Percentiles rank a stretch among this genome's conserved stretches.
Evolutionary conservation across 2,888 invertebrate species (phyloP).

Genomic region (Odontocerum albicorne): DNA sequence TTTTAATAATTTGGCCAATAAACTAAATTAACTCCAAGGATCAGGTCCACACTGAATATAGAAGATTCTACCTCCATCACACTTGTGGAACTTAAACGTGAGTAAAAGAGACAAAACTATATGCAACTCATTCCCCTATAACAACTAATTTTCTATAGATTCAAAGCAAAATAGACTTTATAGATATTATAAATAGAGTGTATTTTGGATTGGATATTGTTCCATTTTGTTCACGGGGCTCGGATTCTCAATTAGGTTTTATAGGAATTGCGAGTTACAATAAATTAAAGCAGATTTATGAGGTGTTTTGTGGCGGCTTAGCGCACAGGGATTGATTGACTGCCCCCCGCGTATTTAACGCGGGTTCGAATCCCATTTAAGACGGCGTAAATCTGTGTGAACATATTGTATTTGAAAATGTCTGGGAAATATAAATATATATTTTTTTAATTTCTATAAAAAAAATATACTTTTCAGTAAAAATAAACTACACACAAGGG

Average conservation of each 20-base stretch:
- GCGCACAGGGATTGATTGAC: constrained; percentile 28
- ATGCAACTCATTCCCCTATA: too few relatives aligned
- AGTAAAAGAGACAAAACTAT: not conserved
- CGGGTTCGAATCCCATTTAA: constrained; percentile 31
- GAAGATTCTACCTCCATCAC: not conserved
- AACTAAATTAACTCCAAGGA: constrained; percentile 6
- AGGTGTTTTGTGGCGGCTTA: constrained; percentile 12
- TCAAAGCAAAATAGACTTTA: constrained; percentile 5
- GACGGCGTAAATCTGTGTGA: constrained; percentile 9
- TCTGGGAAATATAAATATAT: too few relatives aligned
- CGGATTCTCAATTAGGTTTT: constrained; percentile 33
- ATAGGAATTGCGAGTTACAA: constrained; percentile 33
- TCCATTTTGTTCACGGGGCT: not conserved
- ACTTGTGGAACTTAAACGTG: not conserved
- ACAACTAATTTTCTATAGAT: too few relatives aligned
- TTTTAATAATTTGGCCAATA: not conserved
- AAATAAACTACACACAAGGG: too few relatives aligned
- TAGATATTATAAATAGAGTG: not conserved
- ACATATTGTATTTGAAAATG: too few relatives aligned
- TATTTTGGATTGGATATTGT: not conserved
- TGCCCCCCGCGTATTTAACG: constrained; percentile 29
- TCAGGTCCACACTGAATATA: not conserved
- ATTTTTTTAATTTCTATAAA: too few relatives aligned
- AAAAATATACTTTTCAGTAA: too few relatives aligned
- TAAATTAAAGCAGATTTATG: constrained; percentile 36